Conservation (phyloP, 2,113 vertebrate species). For the Etia nguti region DNA sequence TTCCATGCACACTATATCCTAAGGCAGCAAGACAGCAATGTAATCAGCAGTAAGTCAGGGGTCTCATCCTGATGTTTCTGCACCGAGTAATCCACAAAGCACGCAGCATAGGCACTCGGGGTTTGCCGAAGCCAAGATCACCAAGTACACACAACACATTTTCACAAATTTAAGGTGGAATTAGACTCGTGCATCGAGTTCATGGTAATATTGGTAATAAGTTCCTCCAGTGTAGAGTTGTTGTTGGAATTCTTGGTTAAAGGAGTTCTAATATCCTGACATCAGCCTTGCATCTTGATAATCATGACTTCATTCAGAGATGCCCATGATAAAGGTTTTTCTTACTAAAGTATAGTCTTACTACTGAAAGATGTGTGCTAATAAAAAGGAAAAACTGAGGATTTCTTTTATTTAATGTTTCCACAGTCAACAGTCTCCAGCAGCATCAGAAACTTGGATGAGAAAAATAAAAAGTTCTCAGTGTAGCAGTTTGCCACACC, state of each 20-base stretch:
- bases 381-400: background rate
- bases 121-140: background rate
- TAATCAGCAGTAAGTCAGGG: constrained; percentile 36
- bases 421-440: background rate
- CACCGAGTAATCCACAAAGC: background rate
- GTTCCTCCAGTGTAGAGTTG: background rate
- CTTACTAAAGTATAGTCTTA: background rate
- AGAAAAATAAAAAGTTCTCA: background rate
- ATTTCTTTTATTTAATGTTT: background rate
- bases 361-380: background rate
- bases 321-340: background rate
- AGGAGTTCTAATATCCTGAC: background rate
- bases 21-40: constrained; percentile 1
- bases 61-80: background rate
- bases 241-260: background rate
- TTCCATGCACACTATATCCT: constrained; percentile 14
- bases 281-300: background rate
- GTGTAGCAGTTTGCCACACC: background rate
- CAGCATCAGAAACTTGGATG: background rate
- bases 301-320: background rate
- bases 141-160: background rate
- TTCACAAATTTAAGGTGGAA: background rate
- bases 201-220: background rate
- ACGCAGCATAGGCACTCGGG: background rate
- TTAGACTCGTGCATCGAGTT: background rate